A percentile compares a stretch with the other conserved stretches of the same genome.
Conservation (phyloP, 2,797 vertebrate genomes). For the Vultur gryphus region DNA sequence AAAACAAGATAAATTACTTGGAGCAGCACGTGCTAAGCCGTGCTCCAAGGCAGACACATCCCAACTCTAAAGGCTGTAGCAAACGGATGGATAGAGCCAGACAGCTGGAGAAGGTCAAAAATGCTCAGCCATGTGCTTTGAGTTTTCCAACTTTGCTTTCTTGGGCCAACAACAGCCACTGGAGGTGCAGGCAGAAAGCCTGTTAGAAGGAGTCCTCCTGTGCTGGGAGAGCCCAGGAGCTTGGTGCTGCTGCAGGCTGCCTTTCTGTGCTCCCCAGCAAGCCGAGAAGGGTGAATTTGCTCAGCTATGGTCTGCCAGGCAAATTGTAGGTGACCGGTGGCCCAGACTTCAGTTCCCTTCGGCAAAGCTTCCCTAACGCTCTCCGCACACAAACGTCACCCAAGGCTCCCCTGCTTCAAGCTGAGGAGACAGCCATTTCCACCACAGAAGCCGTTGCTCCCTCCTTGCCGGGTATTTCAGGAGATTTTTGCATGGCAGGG, state of each 20-base stretch:
- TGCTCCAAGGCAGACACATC: not conserved
- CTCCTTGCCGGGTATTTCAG: not conserved
- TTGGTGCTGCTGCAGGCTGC: not conserved
- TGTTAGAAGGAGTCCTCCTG: not conserved
- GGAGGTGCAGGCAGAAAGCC: not conserved
- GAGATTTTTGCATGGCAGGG: not conserved
- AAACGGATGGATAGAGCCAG: not conserved
- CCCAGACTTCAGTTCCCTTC: not conserved
- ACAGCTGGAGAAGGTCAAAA: not conserved
- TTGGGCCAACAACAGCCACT: not conserved
- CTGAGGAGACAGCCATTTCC: not conserved
- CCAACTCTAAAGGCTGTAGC: not conserved
- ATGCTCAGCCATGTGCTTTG: rapidly evolving
- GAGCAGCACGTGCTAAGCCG: not conserved
- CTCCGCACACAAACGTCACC: not conserved
- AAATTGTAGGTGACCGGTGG: not conserved
- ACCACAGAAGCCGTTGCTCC: not conserved
- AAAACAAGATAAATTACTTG: not conserved
- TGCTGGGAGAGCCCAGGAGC: not conserved
- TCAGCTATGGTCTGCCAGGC: not conserved
- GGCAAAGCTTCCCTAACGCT: not conserved
- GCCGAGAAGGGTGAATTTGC: not conserved
- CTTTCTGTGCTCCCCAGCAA: not conserved
- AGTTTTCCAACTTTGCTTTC: not conserved
- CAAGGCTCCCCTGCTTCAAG: not conserved